These are phyloP conservation scores for Bombus terrestris DNA, from an alignment of 1,140 invertebrate species.

Conservation along the genomic window DNA sequence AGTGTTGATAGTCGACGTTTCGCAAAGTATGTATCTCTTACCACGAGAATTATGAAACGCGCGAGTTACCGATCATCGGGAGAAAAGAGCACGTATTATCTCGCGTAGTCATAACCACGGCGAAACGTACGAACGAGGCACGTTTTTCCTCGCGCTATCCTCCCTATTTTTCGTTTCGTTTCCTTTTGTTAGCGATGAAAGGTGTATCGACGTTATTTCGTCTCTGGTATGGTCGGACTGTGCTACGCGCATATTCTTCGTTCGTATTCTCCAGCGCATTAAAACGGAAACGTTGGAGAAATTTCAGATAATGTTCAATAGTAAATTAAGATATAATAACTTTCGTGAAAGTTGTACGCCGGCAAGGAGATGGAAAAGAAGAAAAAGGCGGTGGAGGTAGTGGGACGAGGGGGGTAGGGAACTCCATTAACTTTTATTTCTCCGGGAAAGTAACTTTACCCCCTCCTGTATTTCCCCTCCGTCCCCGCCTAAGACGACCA, in stretches of 20 bases:
- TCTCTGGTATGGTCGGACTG: background rate
- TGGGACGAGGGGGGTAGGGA: constrained; percentile 62
- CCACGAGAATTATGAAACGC: background rate
- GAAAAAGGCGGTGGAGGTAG: constrained; percentile 41
- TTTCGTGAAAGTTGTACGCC: constrained; percentile 75
- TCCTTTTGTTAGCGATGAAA: background rate
- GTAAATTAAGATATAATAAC: constrained; percentile 80
- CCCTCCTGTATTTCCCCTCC: constrained; percentile 42
- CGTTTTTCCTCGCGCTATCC: background rate
- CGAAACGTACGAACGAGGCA: background rate
- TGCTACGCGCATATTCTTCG: constrained; percentile 42
- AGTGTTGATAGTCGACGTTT: background rate
- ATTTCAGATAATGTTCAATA: constrained; percentile 75
- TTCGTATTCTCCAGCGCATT: constrained; percentile 54
- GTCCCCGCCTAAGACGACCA: constrained; percentile 8
- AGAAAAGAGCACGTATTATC: background rate
- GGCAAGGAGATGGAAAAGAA: constrained; percentile 63
- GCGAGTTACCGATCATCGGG: background rate
- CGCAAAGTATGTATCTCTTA: background rate
- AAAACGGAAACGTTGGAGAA: constrained; percentile 68
- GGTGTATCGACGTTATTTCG: background rate
- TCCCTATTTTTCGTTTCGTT: background rate
- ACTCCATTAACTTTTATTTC: constrained; percentile 82
- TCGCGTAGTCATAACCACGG: background rate
- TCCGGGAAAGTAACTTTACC: constrained; percentile 78